These are phyloP conservation scores for Lagopus muta DNA, from an alignment of 2,113 vertebrate species.

Conservation along the genomic window DNA sequence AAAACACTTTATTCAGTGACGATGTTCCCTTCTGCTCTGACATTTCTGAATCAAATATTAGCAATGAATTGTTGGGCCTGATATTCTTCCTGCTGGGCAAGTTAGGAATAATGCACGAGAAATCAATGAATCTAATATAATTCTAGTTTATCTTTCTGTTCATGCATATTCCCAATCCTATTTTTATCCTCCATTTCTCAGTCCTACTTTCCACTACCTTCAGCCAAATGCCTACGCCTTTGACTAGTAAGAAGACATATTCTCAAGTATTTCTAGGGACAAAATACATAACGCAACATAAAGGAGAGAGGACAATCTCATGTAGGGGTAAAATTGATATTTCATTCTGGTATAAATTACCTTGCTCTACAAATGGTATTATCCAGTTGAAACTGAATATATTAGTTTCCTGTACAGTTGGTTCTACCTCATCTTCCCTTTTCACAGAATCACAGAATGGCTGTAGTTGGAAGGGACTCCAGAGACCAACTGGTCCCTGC, in stretches of 20 bases:
- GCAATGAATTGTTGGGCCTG: background rate
- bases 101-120: background rate
- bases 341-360: background rate
- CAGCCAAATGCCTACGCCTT: background rate
- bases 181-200: background rate
- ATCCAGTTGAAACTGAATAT: background rate
- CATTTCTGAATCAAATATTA: slow-evolving; percentile 33
- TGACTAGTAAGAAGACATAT: background rate
- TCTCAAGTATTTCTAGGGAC: background rate
- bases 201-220: background rate
- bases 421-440: background rate
- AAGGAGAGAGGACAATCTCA: background rate
- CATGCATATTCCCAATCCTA: background rate
- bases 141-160: background rate
- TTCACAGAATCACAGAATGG: background rate
- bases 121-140: background rate
- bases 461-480: background rate
- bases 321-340: background rate
- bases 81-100: background rate
- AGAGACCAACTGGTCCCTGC: background rate
- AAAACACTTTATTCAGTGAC: slow-evolving; percentile 6
- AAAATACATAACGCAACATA: background rate
- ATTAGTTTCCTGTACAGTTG: background rate
- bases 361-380: background rate
- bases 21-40: background rate